Evolutionary conservation across 2,113 vertebrate species (phyloP).

Genomic region (Upupa epops): DNA sequence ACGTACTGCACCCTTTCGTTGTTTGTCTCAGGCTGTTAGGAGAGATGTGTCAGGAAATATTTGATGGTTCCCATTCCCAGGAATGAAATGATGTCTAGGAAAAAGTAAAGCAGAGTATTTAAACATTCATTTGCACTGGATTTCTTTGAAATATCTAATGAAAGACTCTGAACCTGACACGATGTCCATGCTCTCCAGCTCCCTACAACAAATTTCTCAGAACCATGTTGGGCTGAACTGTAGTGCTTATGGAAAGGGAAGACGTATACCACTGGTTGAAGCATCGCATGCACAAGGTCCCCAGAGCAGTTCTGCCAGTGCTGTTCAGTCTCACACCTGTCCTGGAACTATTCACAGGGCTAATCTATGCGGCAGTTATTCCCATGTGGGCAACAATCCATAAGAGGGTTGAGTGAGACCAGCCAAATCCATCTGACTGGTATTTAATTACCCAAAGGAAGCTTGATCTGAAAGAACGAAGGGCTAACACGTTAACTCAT

Average conservation of each 20-base stretch:
- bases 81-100: not conserved
- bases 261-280: not conserved
- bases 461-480: constrained; percentile 33
- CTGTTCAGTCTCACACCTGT: constrained; percentile 44
- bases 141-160: not conserved
- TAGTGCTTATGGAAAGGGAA: not conserved
- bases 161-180: not conserved
- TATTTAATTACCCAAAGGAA: constrained; percentile 52
- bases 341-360: constrained; percentile 37
- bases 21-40: not conserved
- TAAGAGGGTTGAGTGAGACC: constrained; percentile 35
- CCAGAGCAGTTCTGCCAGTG: not conserved
- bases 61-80: not conserved
- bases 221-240: not conserved
- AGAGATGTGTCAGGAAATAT: not conserved
- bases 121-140: not conserved
- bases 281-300: not conserved
- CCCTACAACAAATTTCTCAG: not conserved
- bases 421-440: constrained; percentile 43
- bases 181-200: not conserved
- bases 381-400: constrained; percentile 25
- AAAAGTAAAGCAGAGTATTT: not conserved
- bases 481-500: constrained; percentile 34
- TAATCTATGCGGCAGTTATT: constrained; percentile 33
- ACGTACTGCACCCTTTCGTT: not conserved